These are phyloP conservation scores for Steinernema hermaphroditum DNA, from an alignment of 2,888 invertebrate species.

Conservation along the genomic window DNA sequence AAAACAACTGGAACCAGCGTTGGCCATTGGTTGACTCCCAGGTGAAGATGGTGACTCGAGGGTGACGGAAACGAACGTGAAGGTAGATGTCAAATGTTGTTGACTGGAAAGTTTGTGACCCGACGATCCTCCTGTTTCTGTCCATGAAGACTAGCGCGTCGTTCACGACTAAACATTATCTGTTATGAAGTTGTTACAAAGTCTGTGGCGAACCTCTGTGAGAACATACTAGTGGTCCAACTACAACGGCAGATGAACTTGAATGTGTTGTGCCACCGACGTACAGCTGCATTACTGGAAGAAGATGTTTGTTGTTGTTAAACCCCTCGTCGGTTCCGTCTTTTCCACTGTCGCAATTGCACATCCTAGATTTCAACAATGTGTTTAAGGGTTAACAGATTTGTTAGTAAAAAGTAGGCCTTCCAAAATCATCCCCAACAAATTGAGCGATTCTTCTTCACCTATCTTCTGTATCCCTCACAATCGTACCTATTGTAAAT, in stretches of 20 bases:
- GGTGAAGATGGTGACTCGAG: conserved; percentile 60
- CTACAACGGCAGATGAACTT: conserved; percentile 55
- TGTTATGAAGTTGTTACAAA: neutral
- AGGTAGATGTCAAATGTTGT: conserved; percentile 55
- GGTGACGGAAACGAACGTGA: conserved; percentile 59
- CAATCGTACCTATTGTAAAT: conserved; percentile 40
- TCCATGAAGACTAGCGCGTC: conserved; percentile 62
- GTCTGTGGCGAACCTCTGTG: conserved; percentile 43
- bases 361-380: conserved; percentile 46
- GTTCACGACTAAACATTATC: conserved; percentile 46
- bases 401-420: too few species aligned
- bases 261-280: conserved; percentile 60
- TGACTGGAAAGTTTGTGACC: conserved; percentile 48
- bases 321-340: conserved; percentile 61
- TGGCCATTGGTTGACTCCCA: conserved; percentile 61
- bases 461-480: conserved; percentile 26
- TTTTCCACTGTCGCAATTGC: conserved; percentile 63
- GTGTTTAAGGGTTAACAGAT: too few species aligned
- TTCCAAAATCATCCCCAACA: too few species aligned
- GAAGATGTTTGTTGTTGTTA: conserved; percentile 60
- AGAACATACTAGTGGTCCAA: conserved; percentile 59
- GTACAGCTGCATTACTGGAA: conserved; percentile 62
- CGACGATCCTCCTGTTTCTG: conserved; percentile 58
- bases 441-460: too few species aligned
- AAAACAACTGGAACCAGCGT: conserved; percentile 64